phyloP scores from a whole-genome alignment of 1,140 invertebrate species.

The Megathymus violae region DNA sequence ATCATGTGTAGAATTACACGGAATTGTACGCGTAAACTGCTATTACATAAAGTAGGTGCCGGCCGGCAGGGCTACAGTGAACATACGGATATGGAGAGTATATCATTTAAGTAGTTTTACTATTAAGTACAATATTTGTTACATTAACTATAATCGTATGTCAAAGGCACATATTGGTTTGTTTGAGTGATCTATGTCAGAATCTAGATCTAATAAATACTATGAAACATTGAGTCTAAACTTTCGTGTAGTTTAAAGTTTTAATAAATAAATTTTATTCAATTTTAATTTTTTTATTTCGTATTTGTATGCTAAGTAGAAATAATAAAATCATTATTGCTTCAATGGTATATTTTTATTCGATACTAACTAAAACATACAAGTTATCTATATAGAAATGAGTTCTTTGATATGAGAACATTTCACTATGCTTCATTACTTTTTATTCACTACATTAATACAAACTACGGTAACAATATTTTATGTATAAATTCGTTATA shows the following conservation, averaged over 20 bases:
- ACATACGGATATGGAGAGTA: slow-evolving; percentile 16
- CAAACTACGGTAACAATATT: slow-evolving; percentile 71
- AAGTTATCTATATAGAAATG: slow-evolving; percentile 11
- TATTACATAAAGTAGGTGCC: slow-evolving; percentile 44
- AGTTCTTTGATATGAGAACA: slow-evolving; percentile 33
- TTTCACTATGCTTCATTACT: slow-evolving; percentile 38
- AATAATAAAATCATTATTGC: slow-evolving; percentile 12
- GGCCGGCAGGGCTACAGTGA: slow-evolving; percentile 30
- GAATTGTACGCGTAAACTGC: slow-evolving; percentile 49
- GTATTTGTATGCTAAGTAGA: slow-evolving; percentile 13
- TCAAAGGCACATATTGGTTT: slow-evolving; percentile 71
- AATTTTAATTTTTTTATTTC: slow-evolving; percentile 52
- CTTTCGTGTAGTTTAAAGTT: slow-evolving; percentile 77
- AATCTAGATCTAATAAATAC: slow-evolving; percentile 55
- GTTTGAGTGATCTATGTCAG: slow-evolving; percentile 67
- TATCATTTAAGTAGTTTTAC: slow-evolving; percentile 56
- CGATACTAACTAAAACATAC: slow-evolving; percentile 23
- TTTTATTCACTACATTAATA: slow-evolving; percentile 53
- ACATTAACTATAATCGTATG: slow-evolving; percentile 62
- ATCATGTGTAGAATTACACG: slow-evolving; percentile 45
- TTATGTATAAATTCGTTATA: slow-evolving; percentile 76
- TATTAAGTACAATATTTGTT: slow-evolving; percentile 80
- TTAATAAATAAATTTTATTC: slow-evolving; percentile 79
- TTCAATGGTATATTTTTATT: slow-evolving; percentile 27
- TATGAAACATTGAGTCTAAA: slow-evolving; percentile 65